These are phyloP conservation scores for Zapus hudsonius DNA, from an alignment of 2,113 vertebrate genomes.

Conservation along the genomic window DNA sequence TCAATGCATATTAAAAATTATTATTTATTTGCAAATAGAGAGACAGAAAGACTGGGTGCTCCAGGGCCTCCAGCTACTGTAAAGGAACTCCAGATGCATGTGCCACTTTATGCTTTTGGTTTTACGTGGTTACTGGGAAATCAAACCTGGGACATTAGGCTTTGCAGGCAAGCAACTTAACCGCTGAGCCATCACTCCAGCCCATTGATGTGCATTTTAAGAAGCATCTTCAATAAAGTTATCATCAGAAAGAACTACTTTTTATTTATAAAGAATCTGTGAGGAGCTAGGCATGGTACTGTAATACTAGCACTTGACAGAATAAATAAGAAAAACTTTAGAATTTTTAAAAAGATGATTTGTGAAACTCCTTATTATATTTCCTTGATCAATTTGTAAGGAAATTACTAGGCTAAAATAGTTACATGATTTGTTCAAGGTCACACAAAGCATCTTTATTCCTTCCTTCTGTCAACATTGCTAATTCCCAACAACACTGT, in stretches of 20 bases:
- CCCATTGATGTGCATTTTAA: too few relatives aligned
- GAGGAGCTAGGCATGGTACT: not conserved
- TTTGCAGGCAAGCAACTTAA: too few relatives aligned
- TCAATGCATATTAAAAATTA: not conserved
- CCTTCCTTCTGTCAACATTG: not conserved
- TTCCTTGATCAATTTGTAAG: not conserved
- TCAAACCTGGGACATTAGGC: too few relatives aligned
- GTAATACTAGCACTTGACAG: not conserved
- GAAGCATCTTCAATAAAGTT: not conserved
- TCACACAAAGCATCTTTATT: not conserved
- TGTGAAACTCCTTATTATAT: not conserved
- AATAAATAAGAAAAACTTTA: not conserved
- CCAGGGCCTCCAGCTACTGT: too few relatives aligned
- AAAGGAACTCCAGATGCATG: too few relatives aligned
- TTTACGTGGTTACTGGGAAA: too few relatives aligned
- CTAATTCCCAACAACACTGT: conserved; percentile 3
- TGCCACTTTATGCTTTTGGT: too few relatives aligned
- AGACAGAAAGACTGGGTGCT: too few relatives aligned
- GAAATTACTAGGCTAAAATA: not conserved
- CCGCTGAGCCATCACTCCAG: too few relatives aligned
- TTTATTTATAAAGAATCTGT: not conserved
- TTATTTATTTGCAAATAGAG: too few relatives aligned
- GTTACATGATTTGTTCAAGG: not conserved
- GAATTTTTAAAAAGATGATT: too few relatives aligned
- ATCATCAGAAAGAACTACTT: not conserved